A percentile compares a stretch with the other conserved stretches of the same genome.
These are phyloP conservation scores for Polypedilum vanderplanki DNA, from an alignment of 1,140 invertebrate genomes.

Conservation along the genomic window DNA sequence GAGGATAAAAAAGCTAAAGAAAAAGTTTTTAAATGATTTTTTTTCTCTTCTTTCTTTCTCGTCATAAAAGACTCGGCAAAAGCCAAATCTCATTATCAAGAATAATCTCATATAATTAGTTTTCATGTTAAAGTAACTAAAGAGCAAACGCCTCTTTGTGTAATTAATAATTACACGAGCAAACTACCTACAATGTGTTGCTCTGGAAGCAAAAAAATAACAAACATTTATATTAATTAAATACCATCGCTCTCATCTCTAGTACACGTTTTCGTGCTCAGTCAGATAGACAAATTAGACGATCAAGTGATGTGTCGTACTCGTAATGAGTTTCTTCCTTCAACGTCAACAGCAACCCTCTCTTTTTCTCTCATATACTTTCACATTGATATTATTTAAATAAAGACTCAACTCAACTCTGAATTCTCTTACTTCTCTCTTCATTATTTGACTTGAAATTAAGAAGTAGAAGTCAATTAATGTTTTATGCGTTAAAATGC, in stretches of 20 bases:
- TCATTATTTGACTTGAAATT: too few relatives aligned
- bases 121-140: constrained; percentile 16
- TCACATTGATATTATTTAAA: too few relatives aligned
- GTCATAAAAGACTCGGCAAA: too few relatives aligned
- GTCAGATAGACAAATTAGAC: constrained; percentile 7
- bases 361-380: too few relatives aligned
- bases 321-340: background rate
- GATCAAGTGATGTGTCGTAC: background rate
- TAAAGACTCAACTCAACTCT: too few relatives aligned
- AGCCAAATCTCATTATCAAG: constrained; percentile 5
- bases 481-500: too few relatives aligned
- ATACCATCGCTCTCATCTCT: background rate
- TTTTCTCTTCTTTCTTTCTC: too few relatives aligned
- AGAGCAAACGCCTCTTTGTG: background rate
- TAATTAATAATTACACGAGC: constrained; percentile 1
- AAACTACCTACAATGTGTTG: constrained; percentile 9
- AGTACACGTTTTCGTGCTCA: background rate
- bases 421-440: too few relatives aligned
- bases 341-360: too few relatives aligned
- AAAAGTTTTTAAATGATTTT: too few relatives aligned
- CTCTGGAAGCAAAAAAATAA: background rate
- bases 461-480: too few relatives aligned
- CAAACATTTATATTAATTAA: constrained; percentile 20
- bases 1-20: too few relatives aligned
- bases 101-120: constrained; percentile 8